These are phyloP conservation scores for Alosa alosa DNA, from an alignment of 2,113 vertebrate genomes.

Conservation along the genomic window DNA sequence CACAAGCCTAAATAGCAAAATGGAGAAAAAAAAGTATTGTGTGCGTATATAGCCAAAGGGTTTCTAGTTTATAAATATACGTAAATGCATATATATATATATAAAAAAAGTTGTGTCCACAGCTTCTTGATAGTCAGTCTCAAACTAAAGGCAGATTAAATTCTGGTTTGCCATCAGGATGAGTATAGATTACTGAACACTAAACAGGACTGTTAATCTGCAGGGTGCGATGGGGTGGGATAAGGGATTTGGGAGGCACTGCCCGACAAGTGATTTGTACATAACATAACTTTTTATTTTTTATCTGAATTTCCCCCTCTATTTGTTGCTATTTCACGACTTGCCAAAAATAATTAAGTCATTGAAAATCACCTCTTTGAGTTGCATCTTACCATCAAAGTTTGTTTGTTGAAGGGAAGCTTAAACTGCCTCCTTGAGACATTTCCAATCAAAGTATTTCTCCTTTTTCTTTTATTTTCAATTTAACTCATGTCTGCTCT, in stretches of 20 bases:
- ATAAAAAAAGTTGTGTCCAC: slow-evolving; percentile 64
- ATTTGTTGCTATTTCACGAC: slow-evolving; percentile 34
- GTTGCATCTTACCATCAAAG: not conserved
- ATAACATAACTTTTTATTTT: slow-evolving; percentile 45
- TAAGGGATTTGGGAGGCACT: slow-evolving; percentile 35
- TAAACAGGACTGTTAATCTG: slow-evolving; percentile 42
- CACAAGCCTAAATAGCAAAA: no score
- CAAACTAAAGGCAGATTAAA: slow-evolving; percentile 37
- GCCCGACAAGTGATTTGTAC: slow-evolving; percentile 47
- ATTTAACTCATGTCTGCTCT: not conserved
- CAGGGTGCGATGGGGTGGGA: slow-evolving; percentile 28
- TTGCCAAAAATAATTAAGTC: not conserved
- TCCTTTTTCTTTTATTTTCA: not conserved
- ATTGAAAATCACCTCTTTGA: not conserved
- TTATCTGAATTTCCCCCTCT: slow-evolving; percentile 33
- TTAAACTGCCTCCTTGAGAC: not conserved
- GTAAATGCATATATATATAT: slow-evolving; percentile 64
- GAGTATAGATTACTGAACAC: slow-evolving; percentile 62
- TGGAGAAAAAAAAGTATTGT: slow-evolving; percentile 55
- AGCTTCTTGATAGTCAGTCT: slow-evolving; percentile 53
- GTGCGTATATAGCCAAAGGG: slow-evolving; percentile 78
- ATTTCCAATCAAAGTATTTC: not conserved
- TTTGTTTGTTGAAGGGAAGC: not conserved
- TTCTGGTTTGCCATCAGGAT: slow-evolving; percentile 45
- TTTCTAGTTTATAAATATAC: slow-evolving; percentile 58